phyloP scores from a whole-genome alignment of 1,140 invertebrate genomes.

The Amyelois transitella region DNA sequence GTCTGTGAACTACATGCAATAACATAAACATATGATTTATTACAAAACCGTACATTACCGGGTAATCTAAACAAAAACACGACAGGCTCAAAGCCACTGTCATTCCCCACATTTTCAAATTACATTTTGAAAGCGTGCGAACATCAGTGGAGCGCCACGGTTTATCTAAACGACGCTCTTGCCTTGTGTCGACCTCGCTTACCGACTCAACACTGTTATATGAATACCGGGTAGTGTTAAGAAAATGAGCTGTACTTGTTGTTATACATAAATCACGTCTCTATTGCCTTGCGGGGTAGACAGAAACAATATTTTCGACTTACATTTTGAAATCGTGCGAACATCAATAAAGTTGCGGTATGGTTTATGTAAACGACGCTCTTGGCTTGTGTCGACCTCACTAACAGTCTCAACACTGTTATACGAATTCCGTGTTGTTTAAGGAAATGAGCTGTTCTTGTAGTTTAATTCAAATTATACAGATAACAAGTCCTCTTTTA shows the following conservation, averaged over 20 bases:
- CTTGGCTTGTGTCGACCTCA: constrained; percentile 7
- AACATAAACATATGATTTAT: not conserved
- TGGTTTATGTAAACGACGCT: constrained; percentile 25
- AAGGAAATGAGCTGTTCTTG: too few species aligned
- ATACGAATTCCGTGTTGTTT: not conserved
- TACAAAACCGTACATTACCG: not conserved
- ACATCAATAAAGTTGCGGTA: constrained; percentile 3
- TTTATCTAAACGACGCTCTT: constrained; percentile 24
- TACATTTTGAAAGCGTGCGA: constrained; percentile 20
- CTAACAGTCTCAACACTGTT: constrained; percentile 1
- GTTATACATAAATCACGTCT: too few species aligned
- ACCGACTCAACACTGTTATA: constrained; percentile 6
- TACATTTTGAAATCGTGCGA: constrained; percentile 19
- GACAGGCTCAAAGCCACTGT: constrained; percentile 1
- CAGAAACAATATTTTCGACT: constrained; percentile 23
- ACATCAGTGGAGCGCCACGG: constrained; percentile 7
- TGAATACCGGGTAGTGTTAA: not conserved
- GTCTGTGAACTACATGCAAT: too few species aligned
- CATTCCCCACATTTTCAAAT: constrained; percentile 22
- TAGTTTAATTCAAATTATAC: too few species aligned
- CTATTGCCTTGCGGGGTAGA: too few species aligned
- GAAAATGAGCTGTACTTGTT: too few species aligned
- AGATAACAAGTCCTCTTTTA: too few species aligned
- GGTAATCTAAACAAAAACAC: constrained; percentile 11
- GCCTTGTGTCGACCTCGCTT: constrained; percentile 6